Conservation (phyloP, 2,113 vertebrate genomes). For the Callocephalon fimbriatum region DNA sequence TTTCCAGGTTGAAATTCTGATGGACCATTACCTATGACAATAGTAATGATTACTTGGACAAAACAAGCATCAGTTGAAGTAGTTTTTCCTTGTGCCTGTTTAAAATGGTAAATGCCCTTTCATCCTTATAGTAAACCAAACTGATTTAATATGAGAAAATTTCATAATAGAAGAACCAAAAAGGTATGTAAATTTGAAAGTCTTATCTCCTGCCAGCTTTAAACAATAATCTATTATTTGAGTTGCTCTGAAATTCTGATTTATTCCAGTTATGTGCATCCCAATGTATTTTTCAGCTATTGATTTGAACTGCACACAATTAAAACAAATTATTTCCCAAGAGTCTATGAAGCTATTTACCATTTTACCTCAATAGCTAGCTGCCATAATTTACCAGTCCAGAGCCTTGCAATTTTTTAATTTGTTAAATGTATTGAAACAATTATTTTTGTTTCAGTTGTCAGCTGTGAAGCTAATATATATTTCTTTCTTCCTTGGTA, state of each 20-base stretch:
- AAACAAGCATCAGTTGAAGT: background rate
- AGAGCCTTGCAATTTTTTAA: background rate
- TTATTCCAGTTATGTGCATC: slow-evolving; percentile 40
- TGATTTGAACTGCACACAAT: slow-evolving; percentile 60
- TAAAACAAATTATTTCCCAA: slow-evolving; percentile 59
- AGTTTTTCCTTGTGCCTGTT: background rate
- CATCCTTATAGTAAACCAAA: background rate
- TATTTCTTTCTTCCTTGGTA: background rate
- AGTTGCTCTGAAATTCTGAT: slow-evolving; percentile 35
- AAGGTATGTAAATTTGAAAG: background rate
- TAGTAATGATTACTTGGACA: background rate
- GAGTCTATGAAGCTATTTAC: slow-evolving; percentile 46
- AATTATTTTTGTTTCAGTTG: slow-evolving; percentile 38
- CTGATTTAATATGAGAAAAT: background rate
- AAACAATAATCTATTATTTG: slow-evolving; percentile 16
- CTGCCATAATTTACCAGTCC: slow-evolving; percentile 14
- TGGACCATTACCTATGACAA: background rate
- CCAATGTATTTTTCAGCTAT: slow-evolving; percentile 39
- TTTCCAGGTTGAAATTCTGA: background rate
- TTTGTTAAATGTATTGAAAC: slow-evolving; percentile 32
- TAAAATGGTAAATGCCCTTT: slow-evolving; percentile 12
- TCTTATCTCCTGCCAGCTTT: slow-evolving; percentile 18
- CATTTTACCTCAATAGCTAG: slow-evolving; percentile 35
- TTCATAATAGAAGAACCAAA: background rate
- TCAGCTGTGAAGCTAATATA: background rate